Evolutionary conservation across 2,113 vertebrate genomes (phyloP).

Genomic region (Montifringilla adamsi): DNA sequence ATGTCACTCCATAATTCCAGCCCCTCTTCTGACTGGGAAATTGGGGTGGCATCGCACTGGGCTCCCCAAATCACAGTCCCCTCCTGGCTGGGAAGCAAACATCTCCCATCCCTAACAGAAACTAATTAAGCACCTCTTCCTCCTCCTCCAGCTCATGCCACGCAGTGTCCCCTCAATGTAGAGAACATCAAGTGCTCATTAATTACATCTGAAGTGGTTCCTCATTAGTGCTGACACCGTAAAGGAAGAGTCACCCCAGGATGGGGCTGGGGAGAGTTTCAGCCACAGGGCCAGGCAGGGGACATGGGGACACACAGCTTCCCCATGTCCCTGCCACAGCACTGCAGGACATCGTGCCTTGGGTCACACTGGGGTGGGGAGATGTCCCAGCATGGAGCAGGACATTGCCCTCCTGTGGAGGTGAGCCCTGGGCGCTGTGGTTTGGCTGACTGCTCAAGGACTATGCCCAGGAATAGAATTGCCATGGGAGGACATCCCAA

Average conservation of each 20-base stretch:
- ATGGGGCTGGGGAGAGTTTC: background rate
- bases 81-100: background rate
- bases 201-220: constrained; percentile 31
- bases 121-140: constrained; percentile 12
- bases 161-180: background rate
- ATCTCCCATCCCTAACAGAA: background rate
- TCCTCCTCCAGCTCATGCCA: background rate
- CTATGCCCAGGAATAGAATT: background rate
- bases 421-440: background rate
- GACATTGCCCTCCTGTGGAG: background rate
- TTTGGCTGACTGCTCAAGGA: background rate
- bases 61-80: background rate
- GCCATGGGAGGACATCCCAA: accelerated
- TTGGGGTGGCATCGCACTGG: accelerated
- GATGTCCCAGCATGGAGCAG: background rate
- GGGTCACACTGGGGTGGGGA: background rate
- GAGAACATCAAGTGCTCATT: constrained; percentile 50
- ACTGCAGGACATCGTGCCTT: background rate
- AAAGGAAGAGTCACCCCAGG: background rate
- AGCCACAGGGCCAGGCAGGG: background rate
- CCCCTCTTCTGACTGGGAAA: background rate
- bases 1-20: accelerated
- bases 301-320: background rate
- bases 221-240: background rate
- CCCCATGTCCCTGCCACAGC: background rate